Evolutionary conservation across 2,797 vertebrate genomes (phyloP).

Genomic region (Sphenodon punctatus): DNA sequence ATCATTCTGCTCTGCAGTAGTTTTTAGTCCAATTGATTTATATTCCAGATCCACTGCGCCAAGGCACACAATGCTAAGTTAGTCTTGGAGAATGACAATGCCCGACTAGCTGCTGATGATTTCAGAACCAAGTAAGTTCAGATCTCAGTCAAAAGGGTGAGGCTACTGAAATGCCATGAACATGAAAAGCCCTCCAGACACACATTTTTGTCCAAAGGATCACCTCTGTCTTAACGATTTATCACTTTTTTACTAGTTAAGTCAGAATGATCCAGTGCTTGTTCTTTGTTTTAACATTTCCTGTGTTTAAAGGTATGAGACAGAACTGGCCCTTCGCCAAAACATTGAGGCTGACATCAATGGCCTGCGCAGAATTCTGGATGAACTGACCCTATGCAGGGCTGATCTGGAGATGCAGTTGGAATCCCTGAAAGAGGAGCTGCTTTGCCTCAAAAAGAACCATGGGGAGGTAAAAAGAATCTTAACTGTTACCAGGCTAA

Average conservation of each 20-base stretch:
- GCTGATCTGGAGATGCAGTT: slow-evolving; percentile 57
- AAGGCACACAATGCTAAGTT: slow-evolving; percentile 60
- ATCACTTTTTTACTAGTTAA: not conserved
- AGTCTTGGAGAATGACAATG: slow-evolving; percentile 60
- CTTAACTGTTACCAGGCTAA: not conserved
- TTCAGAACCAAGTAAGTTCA: slow-evolving; percentile 64
- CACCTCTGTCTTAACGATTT: not conserved
- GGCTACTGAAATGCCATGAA: not conserved
- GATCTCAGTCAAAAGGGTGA: not conserved
- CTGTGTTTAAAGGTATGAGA: slow-evolving; percentile 44
- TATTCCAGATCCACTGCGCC: slow-evolving; percentile 50
- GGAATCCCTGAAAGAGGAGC: slow-evolving; percentile 66
- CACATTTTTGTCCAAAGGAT: not conserved
- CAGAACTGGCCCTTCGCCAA: slow-evolving; percentile 40
- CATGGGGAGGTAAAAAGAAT: slow-evolving; percentile 49
- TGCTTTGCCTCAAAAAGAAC: slow-evolving; percentile 58
- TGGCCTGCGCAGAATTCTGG: slow-evolving; percentile 46
- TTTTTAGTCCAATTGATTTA: not conserved
- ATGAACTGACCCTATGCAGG: slow-evolving; percentile 57
- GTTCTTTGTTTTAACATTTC: not conserved
- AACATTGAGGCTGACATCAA: slow-evolving; percentile 51
- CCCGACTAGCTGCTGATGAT: slow-evolving; percentile 55
- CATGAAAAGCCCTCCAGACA: not conserved
- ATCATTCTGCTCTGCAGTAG: not conserved
- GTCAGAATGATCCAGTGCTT: not conserved